Evolutionary conservation across 2,113 vertebrate species (phyloP), one percentile per base, ranked within the genome.

Genomic region (Phalacrocorax brasilianus): DNA sequence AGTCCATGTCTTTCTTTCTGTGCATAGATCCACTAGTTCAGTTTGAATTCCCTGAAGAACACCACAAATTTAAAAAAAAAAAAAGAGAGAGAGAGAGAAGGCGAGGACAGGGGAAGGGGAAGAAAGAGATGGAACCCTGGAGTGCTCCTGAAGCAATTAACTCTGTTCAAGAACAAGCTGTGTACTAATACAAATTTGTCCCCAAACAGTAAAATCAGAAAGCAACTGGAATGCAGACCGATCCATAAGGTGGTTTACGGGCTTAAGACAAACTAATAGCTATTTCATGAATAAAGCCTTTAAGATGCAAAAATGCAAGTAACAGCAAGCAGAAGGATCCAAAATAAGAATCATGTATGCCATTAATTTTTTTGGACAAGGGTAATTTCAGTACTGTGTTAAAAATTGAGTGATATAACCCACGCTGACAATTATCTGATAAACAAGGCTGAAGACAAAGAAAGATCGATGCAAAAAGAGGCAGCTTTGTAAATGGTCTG

Each of bases 1-100:
- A 96, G 95, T 95, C 71, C 71, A 80, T 95, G 87, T 74, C 89
- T 91, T 96, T 88, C 84, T 89, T 96, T 96, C 85, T 28, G 23
- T 93, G 74, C 70, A 89, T 4, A 90, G 76, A 94, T 91, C 81
- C 70, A 79, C 75, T 93, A 87, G 81, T 97, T 95, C 91, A 95
- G 56, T 44, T 79, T 3, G 4, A 93, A 95, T 84, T 93, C 94
- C 94, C 96, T 45, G 40, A 96, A 95, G 89, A 96, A 92, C 27
- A 88, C 91, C 35, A 75, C 24, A 90, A 66, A 76, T 78, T 75
- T 24, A 42, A 42, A 42, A 42, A 14, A 14, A 42, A 42, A 42
- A 14, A 42, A 5, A 42, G 3, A 14, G 38, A 38, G 38, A 38
- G 10, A 14, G 42, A 42, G 42, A 42, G 42, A 19, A 27, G 0